Conservation (phyloP, 2,113 vertebrate species). For the Nycticorax nycticorax region DNA sequence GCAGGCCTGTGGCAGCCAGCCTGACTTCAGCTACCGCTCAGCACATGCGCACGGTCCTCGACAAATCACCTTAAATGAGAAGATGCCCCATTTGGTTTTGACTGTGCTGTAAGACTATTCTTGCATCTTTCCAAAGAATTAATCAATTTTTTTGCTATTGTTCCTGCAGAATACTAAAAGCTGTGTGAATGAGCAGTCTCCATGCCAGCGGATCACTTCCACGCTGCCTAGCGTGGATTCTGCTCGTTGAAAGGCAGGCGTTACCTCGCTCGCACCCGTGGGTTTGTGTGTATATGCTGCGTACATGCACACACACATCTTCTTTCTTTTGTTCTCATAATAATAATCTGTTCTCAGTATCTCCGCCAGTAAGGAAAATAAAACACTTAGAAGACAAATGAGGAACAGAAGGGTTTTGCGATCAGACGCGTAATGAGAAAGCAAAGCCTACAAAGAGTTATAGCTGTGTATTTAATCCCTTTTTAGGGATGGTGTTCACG, state of each 20-base stretch:
- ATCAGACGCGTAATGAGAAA: neutral
- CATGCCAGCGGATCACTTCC: neutral
- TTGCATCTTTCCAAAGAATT: neutral
- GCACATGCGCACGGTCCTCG: neutral
- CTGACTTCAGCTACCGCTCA: neutral
- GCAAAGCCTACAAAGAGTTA: neutral
- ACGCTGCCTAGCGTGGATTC: neutral
- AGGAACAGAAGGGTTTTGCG: neutral
- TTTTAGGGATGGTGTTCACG: neutral
- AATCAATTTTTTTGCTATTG: neutral
- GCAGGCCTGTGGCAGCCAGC: neutral
- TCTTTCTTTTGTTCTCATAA: neutral
- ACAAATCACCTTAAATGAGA: neutral
- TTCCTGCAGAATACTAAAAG: neutral
- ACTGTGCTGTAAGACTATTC: neutral
- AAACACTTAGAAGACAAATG: neutral
- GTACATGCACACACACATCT: neutral
- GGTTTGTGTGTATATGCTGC: neutral
- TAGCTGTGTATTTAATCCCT: neutral
- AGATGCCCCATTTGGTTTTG: neutral
- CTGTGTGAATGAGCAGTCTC: neutral
- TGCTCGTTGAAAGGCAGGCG: neutral
- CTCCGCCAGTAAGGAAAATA: neutral
- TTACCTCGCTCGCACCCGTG: neutral
- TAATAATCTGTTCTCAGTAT: neutral